Percentiles rank a stretch among this genome's conserved stretches.
Evolutionary conservation across 30 jellyfish, hydroid and myxozoan genomes (phyloP).

Genomic region (Aurelia aurita): DNA sequence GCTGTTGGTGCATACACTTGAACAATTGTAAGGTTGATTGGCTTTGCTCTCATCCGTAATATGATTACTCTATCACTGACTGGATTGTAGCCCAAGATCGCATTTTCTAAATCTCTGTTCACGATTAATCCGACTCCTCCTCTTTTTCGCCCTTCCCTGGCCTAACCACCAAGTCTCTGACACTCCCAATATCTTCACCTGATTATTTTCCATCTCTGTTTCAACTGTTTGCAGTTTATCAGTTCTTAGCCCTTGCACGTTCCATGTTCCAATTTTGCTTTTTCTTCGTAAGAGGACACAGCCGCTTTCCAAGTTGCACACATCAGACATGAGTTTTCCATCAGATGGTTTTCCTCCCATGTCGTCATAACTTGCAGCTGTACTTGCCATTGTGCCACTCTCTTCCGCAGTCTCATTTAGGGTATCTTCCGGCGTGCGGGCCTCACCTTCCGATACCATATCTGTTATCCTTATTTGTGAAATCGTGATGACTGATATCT

Average conservation of each 20-base stretch:
- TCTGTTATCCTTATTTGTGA: not conserved
- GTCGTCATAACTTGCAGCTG: too few relatives aligned
- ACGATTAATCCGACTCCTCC: not conserved
- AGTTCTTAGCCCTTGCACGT: not conserved
- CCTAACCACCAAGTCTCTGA: not conserved
- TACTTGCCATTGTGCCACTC: too few relatives aligned
- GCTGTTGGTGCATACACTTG: slow-evolving; percentile 41
- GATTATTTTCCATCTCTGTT: not conserved
- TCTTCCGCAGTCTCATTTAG: not conserved
- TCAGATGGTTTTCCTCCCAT: too few relatives aligned
- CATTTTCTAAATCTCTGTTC: not conserved
- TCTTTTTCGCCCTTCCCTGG: not conserved
- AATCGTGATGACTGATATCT: not conserved
- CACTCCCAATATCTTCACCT: slow-evolving; percentile 2
- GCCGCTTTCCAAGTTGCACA: not conserved
- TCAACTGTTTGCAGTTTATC: not conserved
- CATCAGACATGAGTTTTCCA: too few relatives aligned
- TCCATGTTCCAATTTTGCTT: not conserved
- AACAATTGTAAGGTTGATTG: slow-evolving; percentile 11
- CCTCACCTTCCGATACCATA: not conserved
- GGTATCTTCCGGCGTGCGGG: slow-evolving; percentile 1
- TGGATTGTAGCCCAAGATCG: slow-evolving; percentile 3
- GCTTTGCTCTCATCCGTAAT: not conserved
- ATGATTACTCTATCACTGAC: slow-evolving; percentile 3
- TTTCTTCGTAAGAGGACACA: not conserved